These are phyloP conservation scores for Machaerirhynchus nigripectus DNA, from an alignment of 2,113 vertebrate species.

Conservation along the genomic window DNA sequence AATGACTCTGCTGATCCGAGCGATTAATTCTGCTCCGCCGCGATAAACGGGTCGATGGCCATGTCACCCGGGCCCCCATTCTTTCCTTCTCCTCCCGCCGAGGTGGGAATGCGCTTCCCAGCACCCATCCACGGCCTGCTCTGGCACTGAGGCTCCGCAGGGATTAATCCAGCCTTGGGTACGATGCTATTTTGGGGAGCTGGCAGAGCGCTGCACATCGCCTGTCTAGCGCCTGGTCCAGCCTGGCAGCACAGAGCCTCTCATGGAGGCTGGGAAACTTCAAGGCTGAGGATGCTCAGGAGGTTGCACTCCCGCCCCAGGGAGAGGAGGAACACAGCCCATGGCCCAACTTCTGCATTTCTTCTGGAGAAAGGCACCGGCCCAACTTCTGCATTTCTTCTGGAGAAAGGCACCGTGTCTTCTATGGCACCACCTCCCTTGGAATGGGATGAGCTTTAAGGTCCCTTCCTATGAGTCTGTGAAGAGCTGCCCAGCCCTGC, in stretches of 20 bases:
- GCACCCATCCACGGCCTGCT: background rate
- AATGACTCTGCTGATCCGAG: background rate
- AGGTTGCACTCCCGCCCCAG: background rate
- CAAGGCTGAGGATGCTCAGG: background rate
- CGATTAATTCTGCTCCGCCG: background rate
- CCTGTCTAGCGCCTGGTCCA: background rate
- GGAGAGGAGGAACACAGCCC: background rate
- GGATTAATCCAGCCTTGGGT: background rate
- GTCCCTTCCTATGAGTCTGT: rapidly evolving
- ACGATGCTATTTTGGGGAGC: background rate
- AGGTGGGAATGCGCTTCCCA: rapidly evolving
- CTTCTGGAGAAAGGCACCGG: rapidly evolving
- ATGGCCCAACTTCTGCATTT: rapidly evolving
- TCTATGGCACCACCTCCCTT: rapidly evolving
- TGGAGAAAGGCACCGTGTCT: rapidly evolving
- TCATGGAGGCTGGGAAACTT: background rate
- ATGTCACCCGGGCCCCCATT: background rate
- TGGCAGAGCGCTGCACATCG: rapidly evolving
- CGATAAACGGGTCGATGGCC: background rate
- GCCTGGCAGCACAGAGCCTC: background rate
- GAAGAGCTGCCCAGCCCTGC: background rate
- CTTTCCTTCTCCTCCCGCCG: background rate
- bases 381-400: background rate
- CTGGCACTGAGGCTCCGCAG: background rate
- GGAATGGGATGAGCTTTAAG: background rate